phyloP scores from a whole-genome alignment of 2,797 vertebrate species.

The Helostoma temminkii region DNA sequence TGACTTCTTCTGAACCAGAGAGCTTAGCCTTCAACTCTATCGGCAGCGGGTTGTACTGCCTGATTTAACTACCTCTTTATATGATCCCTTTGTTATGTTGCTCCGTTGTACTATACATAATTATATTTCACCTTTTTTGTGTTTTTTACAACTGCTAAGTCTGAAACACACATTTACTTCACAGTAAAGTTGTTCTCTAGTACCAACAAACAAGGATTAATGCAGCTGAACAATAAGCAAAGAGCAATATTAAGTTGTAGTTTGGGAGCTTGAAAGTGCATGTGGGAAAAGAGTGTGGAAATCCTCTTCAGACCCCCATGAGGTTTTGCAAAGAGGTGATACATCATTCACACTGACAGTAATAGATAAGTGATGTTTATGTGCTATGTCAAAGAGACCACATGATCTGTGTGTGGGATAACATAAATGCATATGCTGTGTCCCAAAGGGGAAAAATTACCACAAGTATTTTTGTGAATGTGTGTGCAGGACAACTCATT shows the following conservation, averaged over 20 bases:
- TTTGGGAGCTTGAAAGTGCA: no score
- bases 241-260: no score
- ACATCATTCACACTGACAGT: constrained; percentile 40
- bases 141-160: no score
- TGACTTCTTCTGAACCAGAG: constrained; percentile 37
- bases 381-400: constrained; percentile 4
- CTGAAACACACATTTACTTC: no score
- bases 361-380: constrained; percentile 35
- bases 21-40: constrained; percentile 44
- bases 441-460: not conserved
- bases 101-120: no score
- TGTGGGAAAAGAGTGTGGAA: not conserved
- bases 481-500: constrained; percentile 19
- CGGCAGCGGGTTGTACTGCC: constrained; percentile 8
- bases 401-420: constrained; percentile 9
- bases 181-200: no score
- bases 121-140: no score
- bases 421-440: constrained; percentile 4
- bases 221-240: no score
- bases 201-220: no score
- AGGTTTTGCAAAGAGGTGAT: constrained; percentile 41
- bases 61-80: constrained; percentile 7
- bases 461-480: constrained; percentile 13
- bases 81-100: not conserved
- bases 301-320: constrained; percentile 46